A percentile compares a stretch with the other conserved stretches of the same genome.
Evolutionary conservation across 1,140 invertebrate genomes (phyloP).

Genomic region (Brachionus manjavacas): DNA sequence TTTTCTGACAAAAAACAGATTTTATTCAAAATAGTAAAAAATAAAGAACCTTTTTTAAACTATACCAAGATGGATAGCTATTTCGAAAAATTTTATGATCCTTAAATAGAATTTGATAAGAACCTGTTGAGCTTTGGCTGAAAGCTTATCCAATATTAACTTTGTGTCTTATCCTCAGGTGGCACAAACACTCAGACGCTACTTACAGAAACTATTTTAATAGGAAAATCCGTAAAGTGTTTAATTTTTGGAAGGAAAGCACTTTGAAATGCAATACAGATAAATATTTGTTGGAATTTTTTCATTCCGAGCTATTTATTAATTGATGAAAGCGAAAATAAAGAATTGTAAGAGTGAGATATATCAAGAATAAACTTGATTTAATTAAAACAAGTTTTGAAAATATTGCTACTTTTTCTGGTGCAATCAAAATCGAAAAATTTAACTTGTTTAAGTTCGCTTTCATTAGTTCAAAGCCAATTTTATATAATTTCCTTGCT

Average conservation of each 20-base stretch:
- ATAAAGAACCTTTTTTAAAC: no score
- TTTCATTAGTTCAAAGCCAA: background rate
- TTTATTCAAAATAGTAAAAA: no score
- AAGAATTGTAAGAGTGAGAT: background rate
- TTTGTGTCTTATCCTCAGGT: background rate
- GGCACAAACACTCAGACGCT: background rate
- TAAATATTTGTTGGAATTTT: background rate
- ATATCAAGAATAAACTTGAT: background rate
- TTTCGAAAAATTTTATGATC: background rate
- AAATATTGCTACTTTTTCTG: background rate
- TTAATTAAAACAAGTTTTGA: constrained; percentile 2
- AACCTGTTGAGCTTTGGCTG: background rate
- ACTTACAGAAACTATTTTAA: background rate
- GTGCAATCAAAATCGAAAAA: background rate
- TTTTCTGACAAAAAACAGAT: no score
- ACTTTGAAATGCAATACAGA: background rate
- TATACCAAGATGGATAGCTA: background rate
- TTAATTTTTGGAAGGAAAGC: background rate
- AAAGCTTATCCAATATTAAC: background rate
- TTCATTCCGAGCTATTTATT: background rate
- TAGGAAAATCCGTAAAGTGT: background rate
- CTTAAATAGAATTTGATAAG: background rate
- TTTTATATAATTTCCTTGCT: background rate
- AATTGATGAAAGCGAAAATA: background rate
- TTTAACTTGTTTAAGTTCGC: background rate